A percentile compares a stretch with the other conserved stretches of the same genome.
Conservation (phyloP, 2,113 vertebrate genomes). For the Lepus timidus region DNA sequence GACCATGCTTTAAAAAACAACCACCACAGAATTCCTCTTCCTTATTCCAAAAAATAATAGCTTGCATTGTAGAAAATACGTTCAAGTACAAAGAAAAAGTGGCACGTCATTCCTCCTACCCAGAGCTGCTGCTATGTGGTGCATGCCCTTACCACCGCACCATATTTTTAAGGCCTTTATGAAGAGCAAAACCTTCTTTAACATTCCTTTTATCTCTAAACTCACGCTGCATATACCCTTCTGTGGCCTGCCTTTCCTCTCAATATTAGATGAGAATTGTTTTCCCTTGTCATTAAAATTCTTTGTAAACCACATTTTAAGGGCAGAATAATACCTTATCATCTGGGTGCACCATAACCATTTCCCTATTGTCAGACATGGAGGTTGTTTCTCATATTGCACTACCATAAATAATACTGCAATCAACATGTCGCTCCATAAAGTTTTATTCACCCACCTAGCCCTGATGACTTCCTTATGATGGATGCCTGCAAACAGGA, state of each 20-base stretch:
- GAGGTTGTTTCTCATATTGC: constrained; percentile 44
- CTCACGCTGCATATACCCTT: neutral
- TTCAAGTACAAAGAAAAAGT: neutral
- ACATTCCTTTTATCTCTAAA: neutral
- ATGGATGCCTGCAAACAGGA: neutral
- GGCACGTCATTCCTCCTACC: neutral
- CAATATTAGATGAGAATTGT: constrained; percentile 11
- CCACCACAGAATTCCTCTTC: neutral
- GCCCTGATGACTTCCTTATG: constrained; percentile 19
- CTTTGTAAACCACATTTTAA: constrained; percentile 51
- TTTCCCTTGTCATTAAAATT: constrained; percentile 60
- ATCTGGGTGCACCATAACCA: neutral
- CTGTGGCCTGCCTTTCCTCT: neutral
- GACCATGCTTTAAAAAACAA: neutral
- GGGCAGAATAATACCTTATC: constrained; percentile 61
- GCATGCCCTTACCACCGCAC: too few relatives aligned
- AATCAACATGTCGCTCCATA: neutral
- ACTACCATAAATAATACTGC: constrained; percentile 39
- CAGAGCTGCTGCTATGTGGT: neutral
- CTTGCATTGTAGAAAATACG: neutral
- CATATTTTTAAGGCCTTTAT: neutral
- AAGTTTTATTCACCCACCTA: constrained; percentile 37
- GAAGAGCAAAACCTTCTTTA: neutral
- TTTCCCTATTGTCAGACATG: constrained; percentile 39
- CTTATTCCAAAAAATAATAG: neutral